phyloP scores from a whole-genome alignment of 2,797 vertebrate genomes.

The Dromococcyx pavoninus region DNA sequence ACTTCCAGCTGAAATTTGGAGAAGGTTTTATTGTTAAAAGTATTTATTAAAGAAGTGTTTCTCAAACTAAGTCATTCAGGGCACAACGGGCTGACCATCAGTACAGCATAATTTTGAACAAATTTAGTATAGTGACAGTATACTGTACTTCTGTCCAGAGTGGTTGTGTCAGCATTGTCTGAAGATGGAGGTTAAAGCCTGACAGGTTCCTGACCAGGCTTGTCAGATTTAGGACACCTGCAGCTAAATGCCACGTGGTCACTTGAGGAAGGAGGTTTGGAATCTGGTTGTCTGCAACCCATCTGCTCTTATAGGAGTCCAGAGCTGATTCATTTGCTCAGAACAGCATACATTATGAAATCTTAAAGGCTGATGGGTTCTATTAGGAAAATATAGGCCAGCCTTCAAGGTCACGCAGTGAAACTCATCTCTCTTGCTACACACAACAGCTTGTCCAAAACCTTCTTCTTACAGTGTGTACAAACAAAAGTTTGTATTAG shows the following conservation, averaged over 20 bases:
- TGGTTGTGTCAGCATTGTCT: conserved; percentile 9
- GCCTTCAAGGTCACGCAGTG: background rate
- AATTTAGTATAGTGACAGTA: background rate
- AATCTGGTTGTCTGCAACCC: background rate
- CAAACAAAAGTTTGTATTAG: background rate
- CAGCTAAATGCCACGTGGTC: conserved; percentile 9
- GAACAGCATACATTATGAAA: background rate
- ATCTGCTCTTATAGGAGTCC: conserved; percentile 11
- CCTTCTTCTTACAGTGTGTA: background rate
- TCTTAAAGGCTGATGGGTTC: background rate
- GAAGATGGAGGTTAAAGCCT: conserved; percentile 9
- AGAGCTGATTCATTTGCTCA: background rate
- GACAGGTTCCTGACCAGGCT: conserved; percentile 28
- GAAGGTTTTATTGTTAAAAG: background rate
- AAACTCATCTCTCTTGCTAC: background rate
- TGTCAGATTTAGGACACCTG: conserved; percentile 25
- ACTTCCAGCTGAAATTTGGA: background rate
- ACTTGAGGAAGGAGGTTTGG: background rate
- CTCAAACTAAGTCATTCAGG: background rate
- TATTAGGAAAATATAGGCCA: background rate
- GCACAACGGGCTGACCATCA: background rate
- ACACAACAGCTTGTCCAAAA: background rate
- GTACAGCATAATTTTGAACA: background rate
- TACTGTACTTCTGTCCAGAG: background rate
- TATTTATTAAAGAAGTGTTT: background rate